Base-by-base conservation (phyloP, 2,797 vertebrate species). In the Eidolon dupreanum region DNA sequence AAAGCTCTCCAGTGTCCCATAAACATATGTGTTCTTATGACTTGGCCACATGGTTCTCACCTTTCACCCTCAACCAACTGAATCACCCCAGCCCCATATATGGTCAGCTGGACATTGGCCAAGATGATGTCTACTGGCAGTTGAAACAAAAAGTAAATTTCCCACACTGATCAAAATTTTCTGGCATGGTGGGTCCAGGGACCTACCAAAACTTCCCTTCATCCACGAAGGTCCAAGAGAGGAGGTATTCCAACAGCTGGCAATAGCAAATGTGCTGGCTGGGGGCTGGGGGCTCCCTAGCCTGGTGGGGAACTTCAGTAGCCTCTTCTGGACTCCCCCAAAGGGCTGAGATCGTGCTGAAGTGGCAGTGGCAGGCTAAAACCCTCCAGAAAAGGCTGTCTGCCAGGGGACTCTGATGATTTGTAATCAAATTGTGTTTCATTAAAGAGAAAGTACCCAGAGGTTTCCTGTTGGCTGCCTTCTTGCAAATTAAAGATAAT, bases 371-470 rank as follows among this genome's bases (percentile, higher is more conserved):
- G 36, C 63, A 51, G 41, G 51, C 71, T 61, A 51, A 83, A 63
- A 92, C 65, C 65, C 85, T 97, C 90, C 92, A 94, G 73, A 75
- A 95, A 96, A 91, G 68, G 19, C 95, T 87, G 63, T 61, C 87
- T 22, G 0, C 93, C 20, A 12, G 82, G 70, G 82, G 46, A 94
- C 73, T 74, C 88, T 77, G 74, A 88, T 92, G 90, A 95, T 92
- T 94, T 96, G 96, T 97, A 97, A 98, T 97, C 97, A 96, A 93
- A 97, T 95, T 90, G 88, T 93, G 94, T 96, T 97, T 97, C 96
- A 96, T 97, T 97, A 97, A 97, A 97, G 74, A 95, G 88, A 93
- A 93, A 90, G 70, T 90, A 20, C 79, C 87, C 85, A 96, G 95
- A 92, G 96, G 84, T 79, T 97, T 97, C 94, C 88, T 66, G 73